Conservation (phyloP, 2,113 vertebrate genomes). For the Tiliqua scincoides region DNA sequence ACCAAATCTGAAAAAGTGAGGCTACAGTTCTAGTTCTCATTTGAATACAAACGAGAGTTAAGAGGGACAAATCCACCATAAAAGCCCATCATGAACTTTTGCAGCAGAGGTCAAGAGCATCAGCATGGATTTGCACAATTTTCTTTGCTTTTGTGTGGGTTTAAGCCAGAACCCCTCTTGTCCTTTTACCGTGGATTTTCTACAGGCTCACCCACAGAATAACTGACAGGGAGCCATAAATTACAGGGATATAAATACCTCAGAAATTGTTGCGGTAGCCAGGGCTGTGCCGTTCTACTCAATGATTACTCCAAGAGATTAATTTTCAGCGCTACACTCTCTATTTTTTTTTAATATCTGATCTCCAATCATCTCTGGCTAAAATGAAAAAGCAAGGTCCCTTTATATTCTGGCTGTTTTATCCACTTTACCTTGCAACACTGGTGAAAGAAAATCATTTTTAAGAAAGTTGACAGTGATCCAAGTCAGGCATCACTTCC, state of each 20-base stretch:
- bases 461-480: not conserved
- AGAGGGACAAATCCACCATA: slow-evolving; percentile 16
- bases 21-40: not conserved
- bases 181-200: slow-evolving; percentile 42
- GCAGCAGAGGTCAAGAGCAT: not conserved
- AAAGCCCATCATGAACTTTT: slow-evolving; percentile 14
- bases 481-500: not conserved
- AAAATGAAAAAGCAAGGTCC: not conserved
- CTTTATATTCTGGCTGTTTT: slow-evolving; percentile 12
- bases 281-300: slow-evolving; percentile 25
- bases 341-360: slow-evolving; percentile 5
- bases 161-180: slow-evolving; percentile 31
- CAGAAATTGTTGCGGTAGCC: not conserved
- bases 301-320: slow-evolving; percentile 33
- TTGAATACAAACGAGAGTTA: not conserved
- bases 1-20: not conserved
- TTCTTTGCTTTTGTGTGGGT: slow-evolving; percentile 23
- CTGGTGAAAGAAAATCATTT: not conserved
- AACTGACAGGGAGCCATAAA: not conserved
- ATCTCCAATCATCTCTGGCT: slow-evolving; percentile 6
- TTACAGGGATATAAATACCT: slow-evolving; percentile 28
- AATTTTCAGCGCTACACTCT: not conserved
- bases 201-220: slow-evolving; percentile 36
- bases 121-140: slow-evolving; percentile 42
- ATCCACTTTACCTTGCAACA: not conserved